phyloP scores from a whole-genome alignment of 2,888 invertebrate species.

The Leptopilina myrica region DNA sequence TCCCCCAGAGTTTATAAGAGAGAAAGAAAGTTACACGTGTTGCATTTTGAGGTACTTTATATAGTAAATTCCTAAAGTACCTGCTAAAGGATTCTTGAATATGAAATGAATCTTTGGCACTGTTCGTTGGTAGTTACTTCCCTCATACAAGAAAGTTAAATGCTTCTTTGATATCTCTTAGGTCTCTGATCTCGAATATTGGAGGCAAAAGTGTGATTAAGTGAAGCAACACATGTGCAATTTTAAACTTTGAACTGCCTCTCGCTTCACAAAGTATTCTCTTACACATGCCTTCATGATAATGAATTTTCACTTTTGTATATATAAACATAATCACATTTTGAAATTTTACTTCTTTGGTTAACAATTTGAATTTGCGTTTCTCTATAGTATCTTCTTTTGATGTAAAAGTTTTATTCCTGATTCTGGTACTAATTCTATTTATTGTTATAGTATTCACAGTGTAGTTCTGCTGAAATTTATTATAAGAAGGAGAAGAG shows the following conservation, averaged over 20 bases:
- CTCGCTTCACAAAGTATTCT: background rate
- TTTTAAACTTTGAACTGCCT: background rate
- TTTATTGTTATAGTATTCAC: too few species aligned
- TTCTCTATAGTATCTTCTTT: background rate
- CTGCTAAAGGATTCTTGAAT: constrained; percentile 31
- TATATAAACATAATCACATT: background rate
- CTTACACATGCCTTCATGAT: background rate
- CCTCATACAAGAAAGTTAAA: constrained; percentile 22
- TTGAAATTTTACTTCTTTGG: background rate
- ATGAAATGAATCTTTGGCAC: constrained; percentile 22
- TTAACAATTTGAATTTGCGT: background rate
- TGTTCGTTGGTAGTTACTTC: constrained; percentile 10
- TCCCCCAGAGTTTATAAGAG: constrained; percentile 8
- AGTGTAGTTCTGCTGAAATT: too few species aligned
- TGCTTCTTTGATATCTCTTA: constrained; percentile 15
- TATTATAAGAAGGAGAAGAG: too few species aligned
- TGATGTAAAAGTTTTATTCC: background rate
- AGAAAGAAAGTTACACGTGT: constrained; percentile 18
- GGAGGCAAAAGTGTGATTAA: constrained; percentile 27
- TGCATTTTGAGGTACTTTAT: constrained; percentile 9
- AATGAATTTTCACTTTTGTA: background rate
- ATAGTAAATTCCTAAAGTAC: constrained; percentile 20
- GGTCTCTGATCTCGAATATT: constrained; percentile 11
- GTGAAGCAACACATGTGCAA: background rate
- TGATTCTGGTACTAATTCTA: too few species aligned